A percentile compares a stretch with the other conserved stretches of the same genome.
Conservation (phyloP, 1,140 invertebrate species). For the Aradophagus sp. region DNA sequence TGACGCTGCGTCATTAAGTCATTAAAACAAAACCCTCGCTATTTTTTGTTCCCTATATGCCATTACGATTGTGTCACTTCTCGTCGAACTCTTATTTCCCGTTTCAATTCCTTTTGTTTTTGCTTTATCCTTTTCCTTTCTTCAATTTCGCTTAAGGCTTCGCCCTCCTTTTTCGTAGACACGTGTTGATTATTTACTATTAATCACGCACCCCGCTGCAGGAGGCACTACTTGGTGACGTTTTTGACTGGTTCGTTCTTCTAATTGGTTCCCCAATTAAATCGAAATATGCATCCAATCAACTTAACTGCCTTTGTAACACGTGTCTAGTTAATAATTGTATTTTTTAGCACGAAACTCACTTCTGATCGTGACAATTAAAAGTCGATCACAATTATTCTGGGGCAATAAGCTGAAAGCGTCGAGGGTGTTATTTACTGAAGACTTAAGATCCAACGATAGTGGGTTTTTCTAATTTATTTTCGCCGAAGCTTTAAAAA, state of each 20-base stretch:
- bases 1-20: constrained; percentile 56
- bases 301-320: constrained; percentile 56
- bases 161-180: constrained; percentile 16
- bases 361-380: constrained; percentile 45
- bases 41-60: constrained; percentile 6
- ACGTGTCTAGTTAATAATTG: constrained; percentile 72
- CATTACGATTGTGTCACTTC: too few species aligned
- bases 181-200: constrained; percentile 49
- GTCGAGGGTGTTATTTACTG: too few species aligned
- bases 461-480: too few species aligned
- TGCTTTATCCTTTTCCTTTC: too few species aligned
- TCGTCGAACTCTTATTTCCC: too few species aligned
- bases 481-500: too few species aligned
- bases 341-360: constrained; percentile 41
- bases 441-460: too few species aligned
- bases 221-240: constrained; percentile 11
- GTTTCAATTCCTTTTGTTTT: too few species aligned
- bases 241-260: constrained; percentile 55
- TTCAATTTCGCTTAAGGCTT: background rate
- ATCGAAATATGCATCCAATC: constrained; percentile 56
- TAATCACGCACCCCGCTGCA: constrained; percentile 39
- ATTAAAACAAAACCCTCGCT: constrained; percentile 39
- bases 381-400: constrained; percentile 33
- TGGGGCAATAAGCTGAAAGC: too few species aligned
- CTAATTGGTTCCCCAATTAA: constrained; percentile 73